These are phyloP conservation scores for Dexiosoma caninum DNA, from an alignment of 2,888 invertebrate genomes.

Conservation along the genomic window DNA sequence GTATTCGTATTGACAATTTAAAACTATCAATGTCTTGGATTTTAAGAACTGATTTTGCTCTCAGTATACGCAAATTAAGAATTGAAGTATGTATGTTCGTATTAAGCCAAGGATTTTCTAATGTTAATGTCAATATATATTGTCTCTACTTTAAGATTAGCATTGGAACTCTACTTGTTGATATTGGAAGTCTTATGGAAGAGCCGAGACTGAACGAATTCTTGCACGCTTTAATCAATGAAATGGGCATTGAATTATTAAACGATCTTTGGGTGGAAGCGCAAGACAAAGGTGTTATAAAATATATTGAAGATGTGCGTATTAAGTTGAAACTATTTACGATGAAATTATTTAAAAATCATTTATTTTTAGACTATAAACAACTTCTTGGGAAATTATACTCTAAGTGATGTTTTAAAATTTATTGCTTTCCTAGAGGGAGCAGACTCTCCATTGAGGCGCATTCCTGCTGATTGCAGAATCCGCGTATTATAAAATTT, in stretches of 20 bases:
- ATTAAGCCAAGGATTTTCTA: too few relatives aligned
- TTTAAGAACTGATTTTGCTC: conserved; percentile 62
- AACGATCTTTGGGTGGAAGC: conserved; percentile 71
- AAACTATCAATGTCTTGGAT: conserved; percentile 67
- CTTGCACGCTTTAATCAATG: conserved; percentile 71
- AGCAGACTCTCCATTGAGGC: conserved; percentile 69
- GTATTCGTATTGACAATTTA: conserved; percentile 66
- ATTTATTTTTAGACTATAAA: conserved; percentile 68
- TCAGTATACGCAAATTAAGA: conserved; percentile 69
- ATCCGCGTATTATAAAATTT: background rate
- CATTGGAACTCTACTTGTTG: conserved; percentile 67
- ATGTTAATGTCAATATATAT: too few relatives aligned
- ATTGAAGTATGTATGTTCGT: conserved; percentile 67
- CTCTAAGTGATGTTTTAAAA: conserved; percentile 67
- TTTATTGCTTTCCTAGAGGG: conserved; percentile 67
- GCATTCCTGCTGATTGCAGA: conserved; percentile 73
- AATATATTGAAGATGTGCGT: conserved; percentile 68
- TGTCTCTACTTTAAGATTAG: conserved; percentile 56
- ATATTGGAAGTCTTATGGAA: conserved; percentile 70
- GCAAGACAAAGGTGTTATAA: conserved; percentile 65
- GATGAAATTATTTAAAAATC: background rate
- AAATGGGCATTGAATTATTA: conserved; percentile 72
- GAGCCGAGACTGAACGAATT: conserved; percentile 72
- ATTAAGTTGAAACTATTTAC: background rate
- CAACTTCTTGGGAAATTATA: conserved; percentile 64